These are phyloP conservation scores for Ovis aries DNA, from an alignment of 2,113 vertebrate genomes.

Conservation along the genomic window ARS-UI_Ramb_v3.0 NC_056056.1:110672001-110672500, in stretches of 20 bases:
- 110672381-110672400: background rate
- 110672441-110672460: background rate
- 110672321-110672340: background rate
- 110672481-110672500: background rate
- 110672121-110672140: background rate
- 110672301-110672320: background rate
- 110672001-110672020: background rate
- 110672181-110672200: background rate
- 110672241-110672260: background rate
- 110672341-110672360: background rate
- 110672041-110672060: background rate
- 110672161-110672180: background rate
- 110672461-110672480: background rate
- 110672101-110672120: background rate
- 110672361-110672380: background rate
- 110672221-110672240: background rate
- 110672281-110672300: background rate
- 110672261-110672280: background rate
- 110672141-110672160: background rate
- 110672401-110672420: background rate
- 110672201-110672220: background rate
- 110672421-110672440: background rate
- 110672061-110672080: background rate
- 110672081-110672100: background rate
- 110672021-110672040: background rate